Base-by-base conservation (phyloP, 2,888 invertebrate species). In the Watsonalla binaria region DNA sequence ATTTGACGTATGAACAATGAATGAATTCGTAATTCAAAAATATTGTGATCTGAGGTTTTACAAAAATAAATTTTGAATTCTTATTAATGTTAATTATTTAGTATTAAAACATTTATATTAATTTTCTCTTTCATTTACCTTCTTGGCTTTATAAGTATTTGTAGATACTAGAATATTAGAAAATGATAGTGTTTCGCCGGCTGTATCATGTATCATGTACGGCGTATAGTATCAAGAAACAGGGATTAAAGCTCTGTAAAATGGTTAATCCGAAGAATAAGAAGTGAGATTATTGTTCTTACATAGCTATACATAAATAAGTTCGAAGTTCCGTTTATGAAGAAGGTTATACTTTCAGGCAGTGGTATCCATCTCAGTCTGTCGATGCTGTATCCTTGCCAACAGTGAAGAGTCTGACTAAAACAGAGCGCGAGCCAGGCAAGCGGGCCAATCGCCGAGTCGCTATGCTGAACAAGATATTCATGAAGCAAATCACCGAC, bases 401-500 rank as follows among this genome's bases (percentile, higher is more conserved):
- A 5, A 79, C 79, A 61, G 58, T 86, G 2, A 89, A 85, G 60
- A 86, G 82, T 60, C 65, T 91, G 35, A 80, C 85, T 0, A 91
- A 86, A 66, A 86, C 86, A 14, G 78, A 86, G 54, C 78, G 88
- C 66, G 91, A 92, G 54, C 92, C 92, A 35, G 88, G 90, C 9
- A 92, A 92, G 49, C 85, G 89, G 9, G 92, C 92, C 8, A 79
- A 84, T 0, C 92, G 94, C 46, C 91, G 96, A 66, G 85, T 93
- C 24, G 84, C 92, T 0, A 93, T 96, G 60, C 80, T 97, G 0
- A 96, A 96, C 76, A 95, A 96, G 80, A 73, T 96, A 51, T 96
- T 96, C 68, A 96, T 96, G 96, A 92, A 93, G 66, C 90, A 95
- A 56, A 93, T 97, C 7, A 95, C 96, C 0, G 96, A 96, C 76